A percentile compares a stretch with the other conserved stretches of the same genome.
These are phyloP conservation scores for Lepidocyrtoides sp. DNA, from an alignment of 2,888 invertebrate species.

Conservation along the genomic window DNA sequence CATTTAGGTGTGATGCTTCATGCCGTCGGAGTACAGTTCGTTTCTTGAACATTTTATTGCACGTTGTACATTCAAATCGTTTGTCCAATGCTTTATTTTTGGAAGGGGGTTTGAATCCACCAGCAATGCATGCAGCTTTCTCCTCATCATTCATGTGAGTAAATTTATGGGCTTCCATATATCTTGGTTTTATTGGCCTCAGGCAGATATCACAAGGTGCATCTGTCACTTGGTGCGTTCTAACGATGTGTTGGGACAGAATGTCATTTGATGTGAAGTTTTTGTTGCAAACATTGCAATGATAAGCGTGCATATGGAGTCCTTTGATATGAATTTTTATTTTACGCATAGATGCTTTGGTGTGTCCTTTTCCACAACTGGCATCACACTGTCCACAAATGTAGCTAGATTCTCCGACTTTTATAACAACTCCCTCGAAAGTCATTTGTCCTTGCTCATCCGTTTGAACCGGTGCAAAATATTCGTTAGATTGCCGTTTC, in stretches of 20 bases:
- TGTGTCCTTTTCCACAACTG: not conserved
- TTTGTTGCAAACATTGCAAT: conserved; percentile 29
- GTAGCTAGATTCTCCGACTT: not conserved
- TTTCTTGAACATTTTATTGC: conserved; percentile 37
- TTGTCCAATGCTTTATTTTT: not conserved
- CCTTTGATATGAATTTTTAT: conserved; percentile 68
- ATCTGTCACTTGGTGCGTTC: not conserved
- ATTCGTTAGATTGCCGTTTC: conserved; percentile 1
- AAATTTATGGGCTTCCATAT: conserved; percentile 32
- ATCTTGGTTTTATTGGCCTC: conserved; percentile 5
- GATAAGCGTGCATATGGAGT: conserved; percentile 49
- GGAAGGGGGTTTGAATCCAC: conserved; percentile 46
- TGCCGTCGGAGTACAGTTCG: not conserved
- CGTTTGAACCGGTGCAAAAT: conserved; percentile 27
- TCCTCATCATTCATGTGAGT: conserved; percentile 66
- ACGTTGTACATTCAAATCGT: conserved; percentile 5
- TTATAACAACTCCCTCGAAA: conserved; percentile 55
- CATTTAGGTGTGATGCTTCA: conserved; percentile 33
- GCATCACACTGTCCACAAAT: conserved; percentile 23
- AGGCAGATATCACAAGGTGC: conserved; percentile 37
- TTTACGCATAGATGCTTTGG: conserved; percentile 17
- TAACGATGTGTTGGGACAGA: conserved; percentile 17
- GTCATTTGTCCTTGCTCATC: not conserved
- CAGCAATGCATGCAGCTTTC: not conserved
- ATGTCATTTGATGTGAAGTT: conserved; percentile 59